Base-by-base conservation (phyloP, 2,797 vertebrate genomes). In the Sebastes nivosus region DNA sequence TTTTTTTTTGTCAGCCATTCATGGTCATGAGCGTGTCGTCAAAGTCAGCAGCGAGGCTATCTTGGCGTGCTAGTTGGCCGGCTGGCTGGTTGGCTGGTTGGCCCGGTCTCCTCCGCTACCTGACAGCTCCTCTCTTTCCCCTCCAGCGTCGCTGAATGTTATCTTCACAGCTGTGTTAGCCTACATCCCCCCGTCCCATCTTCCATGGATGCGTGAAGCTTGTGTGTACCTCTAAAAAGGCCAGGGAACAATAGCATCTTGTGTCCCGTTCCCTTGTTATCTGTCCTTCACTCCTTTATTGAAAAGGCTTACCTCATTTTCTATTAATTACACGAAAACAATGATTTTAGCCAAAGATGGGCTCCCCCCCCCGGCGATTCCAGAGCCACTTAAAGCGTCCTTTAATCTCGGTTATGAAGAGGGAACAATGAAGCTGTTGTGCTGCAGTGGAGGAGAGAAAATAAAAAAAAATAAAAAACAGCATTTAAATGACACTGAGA, bases 241-340 rank as follows among this genome's bases (percentile, higher is more conserved):
- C 71, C 1, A 0, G n/a, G 24, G 55, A 81, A 93, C 87, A 94
- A 92, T 86, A 70, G 80, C 80, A 10, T 57, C 84, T 64, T 82
- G 83, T 93, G 86, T 93, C 68, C 77, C 67, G 0, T 42, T 20
- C 68, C 18, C 69, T 87, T 87, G 77, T 91, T 88, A 91, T 93
- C 93, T 77, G 59, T 66, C 83, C 79, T 82, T 87, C 67, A 58
- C 84, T 85, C 34, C 67, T 82, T 87, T 90, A 89, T 91, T 92
- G 81, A 84, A 89, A 85, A 70, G 57, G 75, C 83, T 83, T 57
- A 29, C 66, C 80, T 90, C 83, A 87, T 90, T 92, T 89, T 89
- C 82, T 78, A 91, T 89, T 94, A 92, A 93, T 93, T 91, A 92
- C 86, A 93, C 6, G 5, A 89, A 92, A 94, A 92, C 88, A 84